Conservation (phyloP, 2,888 invertebrate genomes). For the Drosophila fungiperda region DNA sequence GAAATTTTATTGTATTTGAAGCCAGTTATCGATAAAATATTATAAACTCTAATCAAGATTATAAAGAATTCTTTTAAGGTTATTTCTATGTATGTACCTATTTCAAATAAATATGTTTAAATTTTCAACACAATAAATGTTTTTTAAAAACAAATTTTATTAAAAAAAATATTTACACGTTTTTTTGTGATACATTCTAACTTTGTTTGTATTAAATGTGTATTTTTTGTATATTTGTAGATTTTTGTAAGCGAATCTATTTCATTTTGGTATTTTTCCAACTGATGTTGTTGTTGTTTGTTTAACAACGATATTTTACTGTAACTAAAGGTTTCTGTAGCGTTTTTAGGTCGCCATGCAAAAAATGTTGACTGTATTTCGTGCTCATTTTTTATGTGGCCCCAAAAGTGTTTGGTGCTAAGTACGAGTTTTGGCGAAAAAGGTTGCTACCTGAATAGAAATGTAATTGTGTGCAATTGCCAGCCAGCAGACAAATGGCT, state of each 20-base stretch:
- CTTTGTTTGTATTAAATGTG: neutral
- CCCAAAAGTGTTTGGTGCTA: slow-evolving; percentile 8
- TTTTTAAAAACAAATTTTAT: neutral
- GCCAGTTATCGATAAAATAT: neutral
- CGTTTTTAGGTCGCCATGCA: slow-evolving; percentile 9
- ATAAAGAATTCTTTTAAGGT: neutral
- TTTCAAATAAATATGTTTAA: too few relatives aligned
- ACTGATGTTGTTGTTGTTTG: neutral
- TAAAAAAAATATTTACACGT: neutral
- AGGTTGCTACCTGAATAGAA: slow-evolving; percentile 37
- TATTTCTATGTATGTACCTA: neutral
- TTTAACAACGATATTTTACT: neutral
- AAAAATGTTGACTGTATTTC: slow-evolving; percentile 6
- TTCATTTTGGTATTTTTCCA: neutral
- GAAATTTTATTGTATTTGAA: neutral
- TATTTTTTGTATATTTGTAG: neutral
- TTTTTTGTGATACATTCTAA: neutral
- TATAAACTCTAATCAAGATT: neutral
- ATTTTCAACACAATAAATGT: neutral
- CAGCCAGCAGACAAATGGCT: slow-evolving; percentile 24
- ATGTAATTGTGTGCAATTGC: slow-evolving; percentile 27
- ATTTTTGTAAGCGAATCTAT: neutral
- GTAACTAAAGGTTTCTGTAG: slow-evolving; percentile 13
- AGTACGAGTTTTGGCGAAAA: slow-evolving; percentile 13
- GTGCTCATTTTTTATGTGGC: slow-evolving; percentile 13